phyloP scores from a whole-genome alignment of 2,888 invertebrate species.

The Capitulum mitella region DNA sequence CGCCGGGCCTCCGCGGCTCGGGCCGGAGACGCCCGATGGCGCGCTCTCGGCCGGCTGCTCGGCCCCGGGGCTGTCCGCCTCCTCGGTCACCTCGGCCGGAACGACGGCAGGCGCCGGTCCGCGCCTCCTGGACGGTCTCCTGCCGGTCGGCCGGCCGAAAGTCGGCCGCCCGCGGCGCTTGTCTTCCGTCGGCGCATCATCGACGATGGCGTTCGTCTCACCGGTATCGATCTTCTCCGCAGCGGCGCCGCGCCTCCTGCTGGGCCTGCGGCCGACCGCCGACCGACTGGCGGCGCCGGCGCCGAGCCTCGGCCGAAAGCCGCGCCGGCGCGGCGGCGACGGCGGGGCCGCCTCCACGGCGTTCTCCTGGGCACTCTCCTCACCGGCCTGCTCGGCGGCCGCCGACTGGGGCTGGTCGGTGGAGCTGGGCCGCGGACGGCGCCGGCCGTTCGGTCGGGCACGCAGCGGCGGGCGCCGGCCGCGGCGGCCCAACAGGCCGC shows the following conservation, averaged over 20 bases:
- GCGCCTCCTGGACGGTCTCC: too few species aligned
- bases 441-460: neutral
- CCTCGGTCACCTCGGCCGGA: too few species aligned
- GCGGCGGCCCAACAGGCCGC: neutral
- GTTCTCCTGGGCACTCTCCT: neutral
- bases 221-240: neutral
- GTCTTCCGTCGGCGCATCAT: too few species aligned
- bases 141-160: too few species aligned
- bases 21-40: too few species aligned
- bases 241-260: too few species aligned
- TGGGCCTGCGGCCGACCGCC: neutral
- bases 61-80: too few species aligned
- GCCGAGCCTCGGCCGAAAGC: neutral
- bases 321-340: neutral
- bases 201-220: neutral
- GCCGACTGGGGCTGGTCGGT: neutral
- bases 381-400: neutral
- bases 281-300: neutral
- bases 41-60: too few species aligned
- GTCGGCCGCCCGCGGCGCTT: too few species aligned
- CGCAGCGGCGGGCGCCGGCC: neutral
- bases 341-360: neutral
- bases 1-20: too few species aligned
- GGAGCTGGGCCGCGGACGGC: too few species aligned
- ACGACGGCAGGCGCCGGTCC: too few species aligned